Evolutionary conservation across 2,797 vertebrate species (phyloP).

Genomic region (Moxostoma hubbsi): DNA sequence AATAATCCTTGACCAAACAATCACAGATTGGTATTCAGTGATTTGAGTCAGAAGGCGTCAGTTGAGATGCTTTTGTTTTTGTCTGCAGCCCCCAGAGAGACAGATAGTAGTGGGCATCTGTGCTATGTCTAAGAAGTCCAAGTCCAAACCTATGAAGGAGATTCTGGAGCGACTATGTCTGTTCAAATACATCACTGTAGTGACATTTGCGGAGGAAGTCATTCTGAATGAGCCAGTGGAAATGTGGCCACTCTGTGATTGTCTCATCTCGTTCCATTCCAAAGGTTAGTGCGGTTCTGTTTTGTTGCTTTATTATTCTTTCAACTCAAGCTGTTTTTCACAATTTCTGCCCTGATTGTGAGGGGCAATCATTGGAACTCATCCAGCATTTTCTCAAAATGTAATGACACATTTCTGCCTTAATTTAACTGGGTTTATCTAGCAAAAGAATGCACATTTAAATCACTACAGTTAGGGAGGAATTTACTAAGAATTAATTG

Average conservation of each 20-base stretch:
- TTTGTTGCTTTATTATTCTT: too few species aligned
- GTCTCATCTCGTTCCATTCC: constrained; percentile 91
- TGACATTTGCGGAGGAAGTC: constrained; percentile 87
- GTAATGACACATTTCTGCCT: too few species aligned
- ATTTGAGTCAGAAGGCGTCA: not conserved
- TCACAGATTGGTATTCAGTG: too few species aligned
- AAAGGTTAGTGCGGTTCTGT: constrained; percentile 76
- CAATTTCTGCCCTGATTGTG: too few species aligned
- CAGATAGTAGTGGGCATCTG: constrained; percentile 90
- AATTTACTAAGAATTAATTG: too few species aligned
- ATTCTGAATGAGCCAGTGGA: constrained; percentile 87
- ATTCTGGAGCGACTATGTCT: constrained; percentile 87
- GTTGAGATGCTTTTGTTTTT: constrained; percentile 43
- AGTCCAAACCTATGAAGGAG: constrained; percentile 92
- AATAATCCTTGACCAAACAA: too few species aligned
- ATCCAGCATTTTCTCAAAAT: too few species aligned
- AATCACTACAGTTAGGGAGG: too few species aligned
- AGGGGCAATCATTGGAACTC: too few species aligned
- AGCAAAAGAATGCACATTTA: too few species aligned
- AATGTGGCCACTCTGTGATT: constrained; percentile 89
- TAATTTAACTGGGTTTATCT: too few species aligned
- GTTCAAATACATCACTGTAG: constrained; percentile 90
- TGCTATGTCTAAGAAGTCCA: constrained; percentile 91
- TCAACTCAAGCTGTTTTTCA: too few species aligned
- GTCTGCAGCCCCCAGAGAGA: constrained; percentile 84